phyloP scores from a whole-genome alignment of 2,797 vertebrate species.

The Clamator glandarius region DNA sequence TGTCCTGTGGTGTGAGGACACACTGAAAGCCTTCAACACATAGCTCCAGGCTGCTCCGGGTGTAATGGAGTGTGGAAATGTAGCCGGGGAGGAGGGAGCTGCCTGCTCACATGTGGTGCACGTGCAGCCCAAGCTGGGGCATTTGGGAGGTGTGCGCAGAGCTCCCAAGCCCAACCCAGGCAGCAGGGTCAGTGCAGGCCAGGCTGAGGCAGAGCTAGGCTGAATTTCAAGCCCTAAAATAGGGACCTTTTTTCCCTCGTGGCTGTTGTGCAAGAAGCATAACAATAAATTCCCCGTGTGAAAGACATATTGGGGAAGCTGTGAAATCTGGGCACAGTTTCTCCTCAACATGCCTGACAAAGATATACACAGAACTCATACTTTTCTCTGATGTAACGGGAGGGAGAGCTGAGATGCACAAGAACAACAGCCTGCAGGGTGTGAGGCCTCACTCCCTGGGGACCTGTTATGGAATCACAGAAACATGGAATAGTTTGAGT shows the following conservation, averaged over 20 bases:
- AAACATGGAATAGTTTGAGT: too few relatives aligned
- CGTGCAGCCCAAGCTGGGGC: neutral
- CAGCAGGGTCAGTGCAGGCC: accelerated
- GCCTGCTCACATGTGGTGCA: neutral
- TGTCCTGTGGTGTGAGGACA: neutral
- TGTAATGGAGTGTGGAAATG: neutral
- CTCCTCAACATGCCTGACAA: neutral
- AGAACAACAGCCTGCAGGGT: neutral
- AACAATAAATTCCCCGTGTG: neutral
- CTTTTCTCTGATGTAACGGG: neutral
- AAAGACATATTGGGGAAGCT: neutral
- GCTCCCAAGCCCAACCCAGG: neutral
- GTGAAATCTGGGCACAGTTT: constrained; percentile 7
- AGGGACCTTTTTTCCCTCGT: neutral
- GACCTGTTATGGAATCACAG: neutral
- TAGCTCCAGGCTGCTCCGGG: accelerated
- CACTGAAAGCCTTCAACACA: neutral
- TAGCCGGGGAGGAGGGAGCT: neutral
- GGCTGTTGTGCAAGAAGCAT: neutral
- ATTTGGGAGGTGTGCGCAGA: accelerated
- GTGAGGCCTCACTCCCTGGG: accelerated
- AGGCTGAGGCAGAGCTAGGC: neutral
- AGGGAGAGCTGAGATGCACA: neutral
- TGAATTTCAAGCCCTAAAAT: neutral
- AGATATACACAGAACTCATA: neutral